A percentile compares a stretch with the other conserved stretches of the same genome.
Conservation (phyloP, 1,140 invertebrate genomes). For the Euglossa dilemma region DNA sequence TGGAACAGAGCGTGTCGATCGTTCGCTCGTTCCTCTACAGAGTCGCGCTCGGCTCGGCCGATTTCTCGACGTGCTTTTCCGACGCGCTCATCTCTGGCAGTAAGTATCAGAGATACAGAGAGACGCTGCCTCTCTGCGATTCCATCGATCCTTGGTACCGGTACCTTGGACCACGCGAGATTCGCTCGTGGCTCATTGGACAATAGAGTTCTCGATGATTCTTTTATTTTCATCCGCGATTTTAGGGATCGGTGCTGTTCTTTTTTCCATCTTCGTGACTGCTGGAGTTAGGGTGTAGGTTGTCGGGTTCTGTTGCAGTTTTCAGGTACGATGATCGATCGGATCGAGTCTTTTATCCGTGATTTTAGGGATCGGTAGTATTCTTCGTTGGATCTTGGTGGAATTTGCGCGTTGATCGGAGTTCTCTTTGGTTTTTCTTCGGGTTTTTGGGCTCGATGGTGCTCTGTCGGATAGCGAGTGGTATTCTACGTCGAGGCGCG, state of each 20-base stretch:
- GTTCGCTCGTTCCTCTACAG: not conserved
- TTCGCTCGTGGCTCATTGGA: conserved; percentile 3
- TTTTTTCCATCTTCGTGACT: too few relatives aligned
- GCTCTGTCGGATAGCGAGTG: not conserved
- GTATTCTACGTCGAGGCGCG: not conserved
- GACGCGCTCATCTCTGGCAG: not conserved
- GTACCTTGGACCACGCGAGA: not conserved
- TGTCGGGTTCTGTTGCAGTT: too few relatives aligned
- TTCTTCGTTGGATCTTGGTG: not conserved
- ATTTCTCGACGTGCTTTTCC: not conserved
- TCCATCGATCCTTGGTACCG: not conserved
- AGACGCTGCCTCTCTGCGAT: not conserved
- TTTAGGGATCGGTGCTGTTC: too few relatives aligned
- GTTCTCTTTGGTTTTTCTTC: not conserved
- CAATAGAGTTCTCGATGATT: too few relatives aligned
- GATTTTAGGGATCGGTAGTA: not conserved
- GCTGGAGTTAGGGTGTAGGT: too few relatives aligned
- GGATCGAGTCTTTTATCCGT: not conserved
- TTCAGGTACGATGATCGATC: not conserved
- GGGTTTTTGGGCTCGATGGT: too few relatives aligned
- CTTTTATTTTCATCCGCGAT: too few relatives aligned
- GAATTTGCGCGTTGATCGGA: not conserved
- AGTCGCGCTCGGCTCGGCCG: not conserved
- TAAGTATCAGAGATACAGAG: not conserved
- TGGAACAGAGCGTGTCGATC: not conserved